Evolutionary conservation across 2,797 vertebrate genomes (phyloP).

Genomic region (Apogon hyalosoma): DNA sequence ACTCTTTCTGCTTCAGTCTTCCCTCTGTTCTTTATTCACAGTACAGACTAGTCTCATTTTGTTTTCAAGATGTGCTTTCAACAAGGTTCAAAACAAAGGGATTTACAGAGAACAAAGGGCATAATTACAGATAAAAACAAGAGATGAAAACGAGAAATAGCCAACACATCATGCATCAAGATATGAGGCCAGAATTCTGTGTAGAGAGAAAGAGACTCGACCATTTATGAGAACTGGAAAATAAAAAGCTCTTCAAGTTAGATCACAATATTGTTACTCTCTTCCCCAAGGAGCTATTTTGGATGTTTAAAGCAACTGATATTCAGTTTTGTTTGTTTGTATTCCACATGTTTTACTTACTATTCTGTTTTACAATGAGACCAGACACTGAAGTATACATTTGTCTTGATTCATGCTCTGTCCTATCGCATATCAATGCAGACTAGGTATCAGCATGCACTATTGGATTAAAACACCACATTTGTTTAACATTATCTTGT

Average conservation of each 20-base stretch:
- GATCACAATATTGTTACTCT: background rate
- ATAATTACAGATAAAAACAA: slow-evolving; percentile 58
- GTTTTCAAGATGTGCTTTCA: slow-evolving; percentile 41
- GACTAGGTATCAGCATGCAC: background rate
- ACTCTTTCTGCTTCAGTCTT: background rate
- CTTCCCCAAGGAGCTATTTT: background rate
- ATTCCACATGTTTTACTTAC: background rate
- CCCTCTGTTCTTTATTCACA: slow-evolving; percentile 34
- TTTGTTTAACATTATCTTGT: background rate
- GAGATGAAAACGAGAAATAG: slow-evolving; percentile 34
- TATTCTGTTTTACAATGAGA: background rate
- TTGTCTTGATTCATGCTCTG: no score
- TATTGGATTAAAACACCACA: background rate
- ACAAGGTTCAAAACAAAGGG: slow-evolving; percentile 48
- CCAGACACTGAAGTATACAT: background rate
- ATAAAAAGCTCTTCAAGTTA: background rate
- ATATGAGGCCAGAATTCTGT: background rate
- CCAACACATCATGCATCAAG: slow-evolving; percentile 19
- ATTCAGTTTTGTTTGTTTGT: no score
- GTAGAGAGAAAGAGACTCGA: background rate
- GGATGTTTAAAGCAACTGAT: no score
- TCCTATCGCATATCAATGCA: background rate
- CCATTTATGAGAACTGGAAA: slow-evolving; percentile 7
- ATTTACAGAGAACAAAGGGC: slow-evolving; percentile 51
- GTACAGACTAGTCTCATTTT: slow-evolving; percentile 25